Percentiles rank a stretch among this genome's conserved stretches.
phyloP scores from a whole-genome alignment of 92 coral and sea anemone genomes.

The Virgularia gustaviana region DNA sequence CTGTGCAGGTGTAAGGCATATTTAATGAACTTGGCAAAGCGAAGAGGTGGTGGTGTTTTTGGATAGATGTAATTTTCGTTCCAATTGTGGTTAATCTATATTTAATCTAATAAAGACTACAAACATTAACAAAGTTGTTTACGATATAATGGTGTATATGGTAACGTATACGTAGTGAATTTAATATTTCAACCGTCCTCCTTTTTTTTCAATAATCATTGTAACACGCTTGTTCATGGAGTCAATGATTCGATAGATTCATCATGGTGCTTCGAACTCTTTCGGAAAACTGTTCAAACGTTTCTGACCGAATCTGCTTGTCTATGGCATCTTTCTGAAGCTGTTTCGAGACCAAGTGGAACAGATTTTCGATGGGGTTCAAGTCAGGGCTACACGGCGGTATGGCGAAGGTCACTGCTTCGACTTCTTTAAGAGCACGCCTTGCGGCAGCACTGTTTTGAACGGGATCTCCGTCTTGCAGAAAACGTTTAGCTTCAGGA shows the following conservation, averaged over 20 bases:
- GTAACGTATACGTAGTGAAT: neutral
- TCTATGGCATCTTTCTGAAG: conserved; percentile 26
- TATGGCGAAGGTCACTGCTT: neutral
- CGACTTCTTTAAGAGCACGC: neutral
- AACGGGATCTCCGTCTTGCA: neutral
- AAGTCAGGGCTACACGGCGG: conserved; percentile 45
- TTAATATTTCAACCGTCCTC: conserved; percentile 13
- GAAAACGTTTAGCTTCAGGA: conserved; percentile 17
- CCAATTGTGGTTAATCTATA: neutral
- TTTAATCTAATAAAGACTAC: conserved; percentile 33
- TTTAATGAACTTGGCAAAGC: neutral
- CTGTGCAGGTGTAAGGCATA: neutral
- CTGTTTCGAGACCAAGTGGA: conserved; percentile 19
- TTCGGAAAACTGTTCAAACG: conserved; percentile 14
- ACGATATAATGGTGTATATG: no score
- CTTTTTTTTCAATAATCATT: conserved; percentile 31
- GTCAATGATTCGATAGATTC: conserved; percentile 24
- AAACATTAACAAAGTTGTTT: no score
- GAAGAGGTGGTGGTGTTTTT: no score
- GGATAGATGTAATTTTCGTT: no score
- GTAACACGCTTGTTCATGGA: conserved; percentile 39
- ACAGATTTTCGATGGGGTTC: conserved; percentile 47
- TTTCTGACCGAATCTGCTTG: conserved; percentile 29
- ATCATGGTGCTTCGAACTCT: conserved; percentile 40
- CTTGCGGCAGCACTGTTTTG: neutral